Base-by-base conservation (phyloP, 1,140 invertebrate genomes). In the Drosophila funebris region DNA sequence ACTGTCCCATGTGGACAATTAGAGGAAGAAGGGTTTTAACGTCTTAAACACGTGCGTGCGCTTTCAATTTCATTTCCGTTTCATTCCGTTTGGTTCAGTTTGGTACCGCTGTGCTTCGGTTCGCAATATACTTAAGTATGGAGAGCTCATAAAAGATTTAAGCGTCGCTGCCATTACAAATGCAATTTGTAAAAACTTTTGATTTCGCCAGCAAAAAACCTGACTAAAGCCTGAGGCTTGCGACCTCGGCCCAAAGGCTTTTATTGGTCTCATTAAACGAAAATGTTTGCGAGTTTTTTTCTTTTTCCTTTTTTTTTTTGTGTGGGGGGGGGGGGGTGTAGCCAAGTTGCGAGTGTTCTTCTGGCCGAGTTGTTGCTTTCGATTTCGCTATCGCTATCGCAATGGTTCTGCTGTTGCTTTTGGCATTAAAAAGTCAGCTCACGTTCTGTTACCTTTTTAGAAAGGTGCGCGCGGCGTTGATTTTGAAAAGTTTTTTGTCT, bases 251-350 rank as follows among this genome's bases (percentile, higher is more conserved):
- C 61, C 73, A 64, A 36, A 76, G 63, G 77, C 78, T 85, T 87
- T 85, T 85, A 85, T 85, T 85, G 82, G 82, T 87, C 82, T 85
- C 82, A 85, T 85, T 85, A 85, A 85, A 78, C 58, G 74, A 75
- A 66, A 87, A 85, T 85, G 82, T 70, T 87, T 78, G 78, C 44
- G 53, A 74, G 31, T 43, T 31, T 33, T 33, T 36, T 44, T 39
- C 20, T 36, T 39, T 31, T 53, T 52, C 48, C 39, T 27, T 52
- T 56, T n/a, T 11, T 6, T 44, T 31, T 31, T 31, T 31, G 4
- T 2, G 6, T 29, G 6, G 29, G 7, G 7, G 29, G 29, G 29
- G 7, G 29, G 3, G n/a, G n/a, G n/a, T n/a, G n/a, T n/a, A 36
- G 9, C n/a, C 13, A 16, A 33, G 33, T 27, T 48, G 6, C 1